Evolutionary conservation across 2,888 invertebrate species (phyloP), one percentile per base, ranked within the genome.

Genomic region (Poecilus cupreus): DNA sequence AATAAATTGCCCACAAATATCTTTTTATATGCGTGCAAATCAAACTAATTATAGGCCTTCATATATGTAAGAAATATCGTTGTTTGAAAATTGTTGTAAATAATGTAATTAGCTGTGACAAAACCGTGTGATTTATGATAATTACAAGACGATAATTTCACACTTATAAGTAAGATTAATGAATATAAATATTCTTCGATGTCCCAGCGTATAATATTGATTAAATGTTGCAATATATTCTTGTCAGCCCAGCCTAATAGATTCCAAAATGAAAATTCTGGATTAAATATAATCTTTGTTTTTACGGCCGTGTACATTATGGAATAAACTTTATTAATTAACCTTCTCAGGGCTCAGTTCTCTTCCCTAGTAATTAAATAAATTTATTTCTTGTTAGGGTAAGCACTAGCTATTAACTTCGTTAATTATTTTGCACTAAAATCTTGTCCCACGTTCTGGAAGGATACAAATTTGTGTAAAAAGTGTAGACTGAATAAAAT

Each of bases 261-360:
- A 75, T 75, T 51, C 11, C 10, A 51, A 2, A 32, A 11, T 49
- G 16, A 51, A 75, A 51, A 49, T 49, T 49, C 32, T 24, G n/a
- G 75, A 24, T 49, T 32, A 26, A 54, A 54, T 54, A 54, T 51
- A 70, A 70, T 70, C 49, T 75, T 51, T 51, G 75, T 75, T 75
- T 51, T 75, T 16, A 49, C 26, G 75, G 43, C 11, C 18, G 1
- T 10, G 54, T 24, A 51, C 32, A 51, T 49, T 74, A 74, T 5
- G 22, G 32, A 51, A 51, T 75, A 75, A 75, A 26, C 54, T 75
- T 49, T 51, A 54, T 54, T 54, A 75, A 75, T 75, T 75, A 75
- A 26, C 75, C 75, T 75, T 5, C 22, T 54, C 20, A 54, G 11
- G 22, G 22, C 54, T 1, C 18, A 64, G 5, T 64, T 64, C 32